phyloP scores from a whole-genome alignment of 2,888 invertebrate genomes.

The Sphecodes monilicornis region DNA sequence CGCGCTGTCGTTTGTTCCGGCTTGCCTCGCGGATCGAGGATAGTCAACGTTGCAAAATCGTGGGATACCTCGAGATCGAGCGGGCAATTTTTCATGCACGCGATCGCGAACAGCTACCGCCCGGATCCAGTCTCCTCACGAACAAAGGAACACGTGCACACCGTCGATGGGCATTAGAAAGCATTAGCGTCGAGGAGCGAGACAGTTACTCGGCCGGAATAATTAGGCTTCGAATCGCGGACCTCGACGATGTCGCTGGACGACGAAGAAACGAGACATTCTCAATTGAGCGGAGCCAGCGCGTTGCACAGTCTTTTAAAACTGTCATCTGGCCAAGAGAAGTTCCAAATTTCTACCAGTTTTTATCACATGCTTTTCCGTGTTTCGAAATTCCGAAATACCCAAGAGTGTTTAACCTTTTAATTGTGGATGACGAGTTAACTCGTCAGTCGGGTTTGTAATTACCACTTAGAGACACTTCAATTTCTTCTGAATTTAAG shows the following conservation, averaged over 20 bases:
- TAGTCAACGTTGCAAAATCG: slow-evolving; percentile 54
- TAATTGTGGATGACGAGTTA: no score
- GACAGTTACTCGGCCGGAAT: slow-evolving; percentile 40
- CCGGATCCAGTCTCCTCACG: slow-evolving; percentile 4
- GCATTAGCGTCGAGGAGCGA: slow-evolving; percentile 51
- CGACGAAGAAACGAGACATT: neutral
- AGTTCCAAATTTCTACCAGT: no score
- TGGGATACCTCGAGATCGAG: slow-evolving; percentile 31
- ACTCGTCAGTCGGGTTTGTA: no score
- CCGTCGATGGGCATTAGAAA: slow-evolving; percentile 53
- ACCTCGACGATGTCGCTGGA: slow-evolving; percentile 16
- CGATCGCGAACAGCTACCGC: neutral
- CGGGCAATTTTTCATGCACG: slow-evolving; percentile 35
- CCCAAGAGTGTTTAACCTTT: no score
- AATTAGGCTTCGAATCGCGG: slow-evolving; percentile 50
- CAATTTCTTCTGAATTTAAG: no score
- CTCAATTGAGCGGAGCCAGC: neutral
- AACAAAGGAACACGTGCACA: slow-evolving; percentile 47
- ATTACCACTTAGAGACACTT: no score
- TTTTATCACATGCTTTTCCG: no score
- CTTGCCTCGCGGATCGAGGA: slow-evolving; percentile 39
- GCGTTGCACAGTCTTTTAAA: neutral
- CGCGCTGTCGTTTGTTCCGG: slow-evolving; percentile 10
- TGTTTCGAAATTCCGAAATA: no score
- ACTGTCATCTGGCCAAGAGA: no score